These are phyloP conservation scores for Heliocidaris erythrogramma DNA, from an alignment of 35 echinoderm and acorn worm species.

Conservation along the genomic window DNA sequence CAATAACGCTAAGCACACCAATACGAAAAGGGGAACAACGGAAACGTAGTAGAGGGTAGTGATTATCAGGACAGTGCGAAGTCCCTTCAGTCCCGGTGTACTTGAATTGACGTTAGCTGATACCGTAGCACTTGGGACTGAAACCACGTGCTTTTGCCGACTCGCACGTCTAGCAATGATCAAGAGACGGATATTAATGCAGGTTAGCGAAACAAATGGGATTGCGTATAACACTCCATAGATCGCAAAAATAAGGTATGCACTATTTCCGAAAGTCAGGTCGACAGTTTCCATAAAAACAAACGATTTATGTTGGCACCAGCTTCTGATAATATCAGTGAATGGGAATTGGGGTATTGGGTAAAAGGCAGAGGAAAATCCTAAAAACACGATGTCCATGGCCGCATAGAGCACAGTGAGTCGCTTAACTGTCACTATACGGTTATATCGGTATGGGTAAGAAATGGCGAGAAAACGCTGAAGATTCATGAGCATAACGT, in stretches of 20 bases:
- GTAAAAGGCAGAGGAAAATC: not conserved
- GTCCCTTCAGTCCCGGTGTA: not conserved
- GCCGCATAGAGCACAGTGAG: not conserved
- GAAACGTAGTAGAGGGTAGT: not conserved
- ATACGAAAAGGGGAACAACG: not conserved
- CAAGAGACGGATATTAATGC: not conserved
- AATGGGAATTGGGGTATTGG: not conserved
- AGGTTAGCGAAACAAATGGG: not conserved
- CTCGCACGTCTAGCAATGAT: not conserved
- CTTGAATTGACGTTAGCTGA: not conserved
- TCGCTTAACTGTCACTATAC: not conserved
- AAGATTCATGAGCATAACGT: not conserved
- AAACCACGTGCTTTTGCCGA: not conserved
- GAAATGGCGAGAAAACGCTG: not conserved
- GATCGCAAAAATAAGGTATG: not conserved
- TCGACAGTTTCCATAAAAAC: not conserved
- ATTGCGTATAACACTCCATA: not conserved
- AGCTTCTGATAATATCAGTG: not conserved
- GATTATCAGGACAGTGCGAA: not conserved
- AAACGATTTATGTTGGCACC: not conserved
- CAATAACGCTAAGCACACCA: not conserved
- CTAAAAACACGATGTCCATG: not conserved
- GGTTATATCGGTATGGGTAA: not conserved
- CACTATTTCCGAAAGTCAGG: not conserved
- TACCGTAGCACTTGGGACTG: not conserved